These are phyloP conservation scores for Siniperca undulata DNA, from an alignment of 2,797 vertebrate genomes.

Conservation along the genomic window DNA sequence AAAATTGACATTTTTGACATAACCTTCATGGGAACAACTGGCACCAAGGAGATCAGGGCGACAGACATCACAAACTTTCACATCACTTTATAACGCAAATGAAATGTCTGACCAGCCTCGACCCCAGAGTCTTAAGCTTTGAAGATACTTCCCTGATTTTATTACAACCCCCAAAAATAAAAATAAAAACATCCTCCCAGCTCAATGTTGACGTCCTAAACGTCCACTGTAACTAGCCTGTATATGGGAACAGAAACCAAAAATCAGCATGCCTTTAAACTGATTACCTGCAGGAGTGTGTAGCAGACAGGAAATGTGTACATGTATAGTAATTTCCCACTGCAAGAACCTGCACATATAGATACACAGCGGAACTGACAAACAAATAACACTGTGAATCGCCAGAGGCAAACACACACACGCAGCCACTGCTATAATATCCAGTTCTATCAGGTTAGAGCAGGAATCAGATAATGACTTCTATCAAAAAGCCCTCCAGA, in stretches of 20 bases:
- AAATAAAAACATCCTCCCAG: neutral
- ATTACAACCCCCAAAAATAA: neutral
- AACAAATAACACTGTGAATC: slow-evolving; percentile 32
- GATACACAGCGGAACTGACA: slow-evolving; percentile 34
- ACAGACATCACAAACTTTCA: too few species aligned
- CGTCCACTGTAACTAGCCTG: neutral
- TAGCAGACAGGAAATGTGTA: neutral
- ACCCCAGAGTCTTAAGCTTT: neutral
- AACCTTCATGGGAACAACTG: too few species aligned
- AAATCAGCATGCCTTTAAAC: neutral
- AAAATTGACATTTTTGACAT: too few species aligned
- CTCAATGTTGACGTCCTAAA: neutral
- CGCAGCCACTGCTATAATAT: slow-evolving; percentile 43
- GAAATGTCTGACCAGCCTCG: too few species aligned
- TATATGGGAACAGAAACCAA: neutral
- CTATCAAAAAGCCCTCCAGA: slow-evolving; percentile 72
- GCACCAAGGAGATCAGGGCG: too few species aligned
- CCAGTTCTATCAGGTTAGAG: slow-evolving; percentile 67
- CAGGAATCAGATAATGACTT: slow-evolving; percentile 71
- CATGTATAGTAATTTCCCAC: neutral
- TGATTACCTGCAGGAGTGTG: neutral
- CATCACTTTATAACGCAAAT: too few species aligned
- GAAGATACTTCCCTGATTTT: neutral
- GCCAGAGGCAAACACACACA: slow-evolving; percentile 37
- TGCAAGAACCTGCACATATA: slow-evolving; percentile 14